phyloP scores from a whole-genome alignment of 2,888 invertebrate species.

The Mythimna ferrago region DNA sequence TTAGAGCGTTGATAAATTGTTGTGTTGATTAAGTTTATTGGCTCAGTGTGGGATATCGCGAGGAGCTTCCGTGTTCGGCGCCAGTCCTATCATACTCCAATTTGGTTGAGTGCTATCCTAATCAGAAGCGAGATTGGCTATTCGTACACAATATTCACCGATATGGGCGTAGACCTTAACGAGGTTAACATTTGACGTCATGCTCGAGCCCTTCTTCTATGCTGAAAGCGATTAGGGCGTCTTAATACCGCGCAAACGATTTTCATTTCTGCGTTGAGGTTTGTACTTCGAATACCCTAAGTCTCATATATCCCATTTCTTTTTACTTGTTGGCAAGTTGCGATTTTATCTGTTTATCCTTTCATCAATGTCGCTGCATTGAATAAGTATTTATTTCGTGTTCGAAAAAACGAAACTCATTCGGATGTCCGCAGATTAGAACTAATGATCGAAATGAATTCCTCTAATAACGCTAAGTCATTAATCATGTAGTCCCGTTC shows the following conservation, averaged over 20 bases:
- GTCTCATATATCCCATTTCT: background rate
- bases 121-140: slow-evolving; percentile 59
- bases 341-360: background rate
- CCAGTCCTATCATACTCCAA: slow-evolving; percentile 58
- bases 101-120: slow-evolving; percentile 59
- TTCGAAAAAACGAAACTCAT: slow-evolving; percentile 29
- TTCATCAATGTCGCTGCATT: background rate
- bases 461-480: slow-evolving; percentile 37
- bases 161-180: slow-evolving; percentile 44
- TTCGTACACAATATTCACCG: slow-evolving; percentile 49
- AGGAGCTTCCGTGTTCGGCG: slow-evolving; percentile 54
- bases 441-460: slow-evolving; percentile 37
- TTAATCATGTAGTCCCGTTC: slow-evolving; percentile 39
- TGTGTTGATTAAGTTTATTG: slow-evolving; percentile 50
- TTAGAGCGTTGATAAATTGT: slow-evolving; percentile 54
- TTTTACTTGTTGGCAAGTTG: background rate
- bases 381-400: background rate
- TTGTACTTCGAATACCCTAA: background rate
- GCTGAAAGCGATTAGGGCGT: slow-evolving; percentile 23
- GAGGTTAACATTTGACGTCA: slow-evolving; percentile 44
- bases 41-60: slow-evolving; percentile 45
- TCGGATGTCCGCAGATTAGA: slow-evolving; percentile 48
- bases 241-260: slow-evolving; percentile 3
- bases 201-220: slow-evolving; percentile 18
- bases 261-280: background rate